Base-by-base conservation (phyloP, 2,113 vertebrate genomes). In the Lampris megalopsis region DNA sequence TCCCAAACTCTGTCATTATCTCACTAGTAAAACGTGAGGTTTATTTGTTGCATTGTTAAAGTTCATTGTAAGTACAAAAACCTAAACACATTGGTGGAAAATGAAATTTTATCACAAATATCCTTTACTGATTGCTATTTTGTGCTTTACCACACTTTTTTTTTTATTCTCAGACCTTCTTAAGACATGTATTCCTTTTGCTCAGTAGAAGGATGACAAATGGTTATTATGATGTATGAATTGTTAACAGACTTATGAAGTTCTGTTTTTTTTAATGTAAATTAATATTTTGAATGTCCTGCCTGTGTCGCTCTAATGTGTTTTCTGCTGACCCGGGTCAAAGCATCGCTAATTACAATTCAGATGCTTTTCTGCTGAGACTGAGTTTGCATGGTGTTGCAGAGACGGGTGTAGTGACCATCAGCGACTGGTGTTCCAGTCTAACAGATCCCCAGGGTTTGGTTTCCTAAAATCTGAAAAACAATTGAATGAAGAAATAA, bases 281-380 rank as follows among this genome's bases (percentile, higher is more conserved):
- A 68, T 85, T 81, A 84, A 85, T 87, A 82, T 76, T 88, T 78
- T 0, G 87, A 93, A 92, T 92, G 88, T 92, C 85, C 53, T 76
- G 82, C 83, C 56, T 71, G 79, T 81, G 76, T 48, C 56, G 48
- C 81, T 69, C 65, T 62, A 64, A 82, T 62, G 59, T 85, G 63
- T 65, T 35, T 79, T 49, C 68, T 61, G 10, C 58, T 75, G 54
- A 68, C 54, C 48, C 42, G 43, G 63, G 56, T 63, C 69, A 40
- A 67, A 45, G 38, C 72, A 10, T 81, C 63, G 36, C n/a, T 40
- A 56, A 63, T 62, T 0, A 9, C 69, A 4, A 75, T 62, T 68
- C 58, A 4, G 7, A 45, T 45, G 7, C 43, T 45, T 45, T 45
- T 45, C 4, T 45, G 43, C 43, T 1, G 43, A 50, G 48, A 5